Conservation (phyloP, 1,140 invertebrate genomes). For the Bactericera cockerelli region DNA sequence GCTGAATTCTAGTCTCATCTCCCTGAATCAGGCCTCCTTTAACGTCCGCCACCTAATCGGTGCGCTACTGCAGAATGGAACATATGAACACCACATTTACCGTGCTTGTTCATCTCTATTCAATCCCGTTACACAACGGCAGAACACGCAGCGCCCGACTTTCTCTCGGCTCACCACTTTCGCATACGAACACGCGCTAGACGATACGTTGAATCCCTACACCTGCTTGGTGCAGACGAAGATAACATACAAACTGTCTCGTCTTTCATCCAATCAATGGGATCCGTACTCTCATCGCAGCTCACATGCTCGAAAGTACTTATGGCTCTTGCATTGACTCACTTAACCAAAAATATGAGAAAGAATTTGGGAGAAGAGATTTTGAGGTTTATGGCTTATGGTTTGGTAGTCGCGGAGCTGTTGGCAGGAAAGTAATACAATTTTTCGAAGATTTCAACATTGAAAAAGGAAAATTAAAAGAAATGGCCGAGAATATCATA, state of each 20-base stretch:
- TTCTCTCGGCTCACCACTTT: neutral
- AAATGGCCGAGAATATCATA: too few relatives aligned
- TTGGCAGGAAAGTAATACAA: too few relatives aligned
- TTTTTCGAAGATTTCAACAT: too few relatives aligned
- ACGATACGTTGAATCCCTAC: neutral
- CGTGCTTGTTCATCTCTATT: neutral
- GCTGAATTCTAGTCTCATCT: neutral
- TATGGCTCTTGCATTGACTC: too few relatives aligned
- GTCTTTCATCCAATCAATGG: neutral
- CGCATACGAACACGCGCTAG: neutral
- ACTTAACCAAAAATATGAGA: too few relatives aligned
- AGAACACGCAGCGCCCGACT: neutral
- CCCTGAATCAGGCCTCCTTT: neutral
- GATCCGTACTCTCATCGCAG: neutral
- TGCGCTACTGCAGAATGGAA: neutral
- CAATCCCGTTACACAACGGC: neutral
- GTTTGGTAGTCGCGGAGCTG: too few relatives aligned
- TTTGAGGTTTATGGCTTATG: too few relatives aligned
- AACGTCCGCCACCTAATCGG: neutral
- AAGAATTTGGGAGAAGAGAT: too few relatives aligned
- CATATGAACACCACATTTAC: neutral
- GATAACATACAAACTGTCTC: neutral
- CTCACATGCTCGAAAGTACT: neutral
- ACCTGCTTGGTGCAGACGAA: neutral
- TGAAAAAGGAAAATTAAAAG: too few relatives aligned